These are phyloP conservation scores for Scomber scombrus DNA, from an alignment of 2,113 vertebrate genomes.

Conservation along the genomic window DNA sequence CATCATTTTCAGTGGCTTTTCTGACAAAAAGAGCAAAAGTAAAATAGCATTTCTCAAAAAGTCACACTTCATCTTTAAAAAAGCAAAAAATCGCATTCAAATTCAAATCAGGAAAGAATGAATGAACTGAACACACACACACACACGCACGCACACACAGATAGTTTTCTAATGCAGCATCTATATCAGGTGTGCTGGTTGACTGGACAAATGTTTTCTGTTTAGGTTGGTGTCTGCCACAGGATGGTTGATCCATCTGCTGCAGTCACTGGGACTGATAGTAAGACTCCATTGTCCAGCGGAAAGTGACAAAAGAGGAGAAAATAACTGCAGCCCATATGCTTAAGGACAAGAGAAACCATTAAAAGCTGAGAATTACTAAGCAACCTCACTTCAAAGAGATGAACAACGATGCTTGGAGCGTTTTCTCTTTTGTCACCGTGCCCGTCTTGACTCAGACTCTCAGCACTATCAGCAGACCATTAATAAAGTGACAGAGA, in stretches of 20 bases:
- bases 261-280: constrained; percentile 54
- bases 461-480: constrained; percentile 42
- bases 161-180: neutral
- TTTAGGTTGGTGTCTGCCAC: constrained; percentile 45
- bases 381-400: constrained; percentile 61
- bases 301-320: constrained; percentile 56
- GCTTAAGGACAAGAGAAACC: constrained; percentile 60
- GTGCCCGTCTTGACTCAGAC: constrained; percentile 30
- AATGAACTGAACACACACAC: neutral
- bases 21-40: neutral
- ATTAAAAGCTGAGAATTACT: constrained; percentile 51
- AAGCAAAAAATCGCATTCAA: too few relatives aligned
- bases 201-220: constrained; percentile 45
- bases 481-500: constrained; percentile 57
- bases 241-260: constrained; percentile 65
- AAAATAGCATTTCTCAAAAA: too few relatives aligned
- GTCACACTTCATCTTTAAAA: too few relatives aligned
- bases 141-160: neutral
- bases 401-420: constrained; percentile 47
- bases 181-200: constrained; percentile 37
- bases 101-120: too few relatives aligned
- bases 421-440: constrained; percentile 51
- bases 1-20: neutral
- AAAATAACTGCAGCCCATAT: constrained; percentile 46
- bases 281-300: constrained; percentile 48